Percentiles rank a stretch among this genome's conserved stretches.
phyloP scores from a whole-genome alignment of 2,888 invertebrate genomes.

The Acleris sparsana region DNA sequence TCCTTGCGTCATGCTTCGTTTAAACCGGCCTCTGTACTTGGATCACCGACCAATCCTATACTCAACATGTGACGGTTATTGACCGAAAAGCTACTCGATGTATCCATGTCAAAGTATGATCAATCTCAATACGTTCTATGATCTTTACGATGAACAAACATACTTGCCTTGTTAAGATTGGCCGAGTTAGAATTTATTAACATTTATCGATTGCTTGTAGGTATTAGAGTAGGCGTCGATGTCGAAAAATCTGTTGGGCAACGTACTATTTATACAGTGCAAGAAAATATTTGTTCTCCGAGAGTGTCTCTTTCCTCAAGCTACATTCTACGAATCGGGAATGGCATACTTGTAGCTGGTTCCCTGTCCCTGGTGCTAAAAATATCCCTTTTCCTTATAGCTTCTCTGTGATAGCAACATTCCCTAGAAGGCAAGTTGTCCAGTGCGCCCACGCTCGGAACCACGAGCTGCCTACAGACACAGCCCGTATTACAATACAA shows the following conservation, averaged over 20 bases:
- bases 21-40: slow-evolving; percentile 50
- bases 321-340: slow-evolving; percentile 11
- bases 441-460: slow-evolving; percentile 63
- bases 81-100: slow-evolving; percentile 44
- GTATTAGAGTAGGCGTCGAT: slow-evolving; percentile 18
- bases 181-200: slow-evolving; percentile 5
- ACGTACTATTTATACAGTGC: slow-evolving; percentile 2
- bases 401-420: slow-evolving; percentile 67
- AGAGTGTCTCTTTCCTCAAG: not conserved
- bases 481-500: slow-evolving; percentile 57
- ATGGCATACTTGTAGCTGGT: slow-evolving; percentile 15
- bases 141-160: slow-evolving; percentile 6
- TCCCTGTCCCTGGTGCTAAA: slow-evolving; percentile 30
- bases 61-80: slow-evolving; percentile 54
- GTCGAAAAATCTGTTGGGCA: slow-evolving; percentile 14
- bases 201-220: slow-evolving; percentile 15
- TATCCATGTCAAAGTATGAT: slow-evolving; percentile 11
- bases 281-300: not conserved
- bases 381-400: slow-evolving; percentile 45
- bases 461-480: slow-evolving; percentile 42
- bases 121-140: slow-evolving; percentile 17
- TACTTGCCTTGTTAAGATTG: slow-evolving; percentile 1
- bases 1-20: slow-evolving; percentile 57
- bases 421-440: slow-evolving; percentile 75
- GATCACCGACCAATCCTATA: slow-evolving; percentile 38